phyloP scores from a whole-genome alignment of 2,797 vertebrate genomes.

The Potorous gilbertii region DNA sequence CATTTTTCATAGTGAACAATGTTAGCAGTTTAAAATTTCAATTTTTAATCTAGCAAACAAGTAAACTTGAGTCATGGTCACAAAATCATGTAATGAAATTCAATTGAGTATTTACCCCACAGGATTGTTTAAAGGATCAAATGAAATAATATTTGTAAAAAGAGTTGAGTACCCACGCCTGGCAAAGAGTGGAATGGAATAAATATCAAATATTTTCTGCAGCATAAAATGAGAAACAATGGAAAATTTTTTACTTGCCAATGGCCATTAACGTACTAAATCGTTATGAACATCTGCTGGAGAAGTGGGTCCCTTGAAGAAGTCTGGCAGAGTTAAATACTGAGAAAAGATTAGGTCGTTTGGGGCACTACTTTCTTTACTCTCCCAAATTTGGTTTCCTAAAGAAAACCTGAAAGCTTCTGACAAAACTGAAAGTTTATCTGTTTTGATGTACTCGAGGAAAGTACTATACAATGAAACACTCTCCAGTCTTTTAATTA shows the following conservation, averaged over 20 bases:
- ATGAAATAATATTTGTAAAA: too few species aligned
- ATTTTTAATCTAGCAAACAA: slow-evolving; percentile 35
- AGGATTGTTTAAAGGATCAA: too few species aligned
- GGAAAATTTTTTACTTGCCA: not conserved
- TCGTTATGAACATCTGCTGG: not conserved
- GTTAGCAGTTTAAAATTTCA: not conserved
- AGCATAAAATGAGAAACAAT: slow-evolving; percentile 24
- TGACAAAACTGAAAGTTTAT: not conserved
- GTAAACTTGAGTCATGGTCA: slow-evolving; percentile 4
- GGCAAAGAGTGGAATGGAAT: not conserved
- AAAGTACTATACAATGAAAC: not conserved
- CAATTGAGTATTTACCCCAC: not conserved
- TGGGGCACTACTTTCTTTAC: slow-evolving; percentile 23
- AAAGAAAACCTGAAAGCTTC: not conserved
- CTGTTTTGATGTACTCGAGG: not conserved
- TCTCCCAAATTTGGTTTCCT: slow-evolving; percentile 17
- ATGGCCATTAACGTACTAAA: slow-evolving; percentile 11
- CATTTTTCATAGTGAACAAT: not conserved
- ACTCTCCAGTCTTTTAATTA: slow-evolving; percentile 5
- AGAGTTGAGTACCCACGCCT: too few species aligned
- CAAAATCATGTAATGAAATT: slow-evolving; percentile 3
- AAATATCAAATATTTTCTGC: not conserved
- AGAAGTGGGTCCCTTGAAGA: slow-evolving; percentile 7
- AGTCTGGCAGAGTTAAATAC: not conserved
- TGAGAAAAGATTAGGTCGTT: slow-evolving; percentile 25